Evolutionary conservation across 2,113 vertebrate genomes (phyloP), one percentile per base, ranked within the genome.

Genomic region (Ctenodactylus gundi): DNA sequence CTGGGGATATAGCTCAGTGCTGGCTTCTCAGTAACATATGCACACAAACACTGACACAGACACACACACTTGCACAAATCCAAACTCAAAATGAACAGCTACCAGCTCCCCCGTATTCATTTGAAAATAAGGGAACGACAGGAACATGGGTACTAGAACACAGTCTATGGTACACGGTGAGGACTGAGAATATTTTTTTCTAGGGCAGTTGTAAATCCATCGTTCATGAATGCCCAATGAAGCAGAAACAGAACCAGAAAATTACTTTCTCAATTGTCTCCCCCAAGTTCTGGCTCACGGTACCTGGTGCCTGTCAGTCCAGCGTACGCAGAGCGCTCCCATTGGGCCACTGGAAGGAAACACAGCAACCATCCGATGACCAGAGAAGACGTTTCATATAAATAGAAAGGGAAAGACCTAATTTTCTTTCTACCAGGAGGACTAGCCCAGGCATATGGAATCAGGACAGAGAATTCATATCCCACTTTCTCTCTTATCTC

Each of bases 171-270:
- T 57, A 21, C 27, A 12, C 1, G 8, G 34, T 34, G n/a, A 15
- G 49, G 14, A 1, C 53, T 57, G 41, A 34, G 25, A 23, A 14
- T 29, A 55, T 27, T 27, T 77, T 23, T 64, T 82, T 57, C 39
- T 77, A 51, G 49, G 44, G 8, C 53, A 51, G 10, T 65, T 65
- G 46, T 92, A 64, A 12, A 57, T 80, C n/a, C 68, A 60, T 64
- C 76, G 53, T 70, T 86, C 89, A 88, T 91, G 77, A 60, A 58
- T 80, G 51, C 1, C 85, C 78, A 75, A 60, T 86, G 88, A 80
- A 92, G 25, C 27, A 65, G 65, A 82, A 75, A 84, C 58, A 36
- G 57, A 91, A 53, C 27, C 21, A 23, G 46, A 84, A 68, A 85
- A 94, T 80, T 64, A 36, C n/a, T 73, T 92, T 68, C 76, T 94